Evolutionary conservation across 2,797 vertebrate species (phyloP).

Genomic region (Gobio occitaniae): DNA sequence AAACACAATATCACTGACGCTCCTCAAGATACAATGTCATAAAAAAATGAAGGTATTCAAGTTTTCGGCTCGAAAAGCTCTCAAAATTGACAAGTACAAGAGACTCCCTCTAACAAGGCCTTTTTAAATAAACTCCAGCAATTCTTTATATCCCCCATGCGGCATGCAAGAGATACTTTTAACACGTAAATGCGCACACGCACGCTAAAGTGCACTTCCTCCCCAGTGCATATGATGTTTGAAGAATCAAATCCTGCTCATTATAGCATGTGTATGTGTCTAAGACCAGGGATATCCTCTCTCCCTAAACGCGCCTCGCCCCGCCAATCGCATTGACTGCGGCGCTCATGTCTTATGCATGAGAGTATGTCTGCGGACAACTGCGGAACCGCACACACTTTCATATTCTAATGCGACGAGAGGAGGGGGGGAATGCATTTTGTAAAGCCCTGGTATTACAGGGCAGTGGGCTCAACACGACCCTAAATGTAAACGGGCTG

Average conservation of each 20-base stretch:
- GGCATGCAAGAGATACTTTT: slow-evolving; percentile 33
- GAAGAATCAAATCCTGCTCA: slow-evolving; percentile 85
- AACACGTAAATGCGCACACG: slow-evolving; percentile 57
- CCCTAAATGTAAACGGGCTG: slow-evolving; percentile 74
- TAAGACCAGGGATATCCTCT: slow-evolving; percentile 59
- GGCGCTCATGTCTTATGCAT: slow-evolving; percentile 84
- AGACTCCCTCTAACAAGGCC: neutral
- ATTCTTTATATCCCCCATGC: slow-evolving; percentile 16
- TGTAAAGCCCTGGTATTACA: slow-evolving; percentile 98
- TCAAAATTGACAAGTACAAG: slow-evolving; percentile 3
- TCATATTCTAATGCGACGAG: slow-evolving; percentile 99
- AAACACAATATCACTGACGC: neutral
- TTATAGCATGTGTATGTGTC: slow-evolving; percentile 83
- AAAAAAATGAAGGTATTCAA: neutral
- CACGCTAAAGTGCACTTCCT: slow-evolving; percentile 78
- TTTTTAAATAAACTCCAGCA: slow-evolving; percentile 4
- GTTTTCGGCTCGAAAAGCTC: neutral
- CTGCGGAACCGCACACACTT: slow-evolving; percentile 87
- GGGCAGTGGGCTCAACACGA: slow-evolving; percentile 91
- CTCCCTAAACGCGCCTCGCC: slow-evolving; percentile 47
- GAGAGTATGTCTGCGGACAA: slow-evolving; percentile 84
- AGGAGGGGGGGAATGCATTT: slow-evolving; percentile 92
- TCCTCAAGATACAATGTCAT: neutral
- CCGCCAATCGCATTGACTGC: slow-evolving; percentile 79
- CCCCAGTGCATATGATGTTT: slow-evolving; percentile 84